These are phyloP conservation scores for Oplegnathus fasciatus DNA, from an alignment of 2,113 vertebrate species.

Conservation along the genomic window DNA sequence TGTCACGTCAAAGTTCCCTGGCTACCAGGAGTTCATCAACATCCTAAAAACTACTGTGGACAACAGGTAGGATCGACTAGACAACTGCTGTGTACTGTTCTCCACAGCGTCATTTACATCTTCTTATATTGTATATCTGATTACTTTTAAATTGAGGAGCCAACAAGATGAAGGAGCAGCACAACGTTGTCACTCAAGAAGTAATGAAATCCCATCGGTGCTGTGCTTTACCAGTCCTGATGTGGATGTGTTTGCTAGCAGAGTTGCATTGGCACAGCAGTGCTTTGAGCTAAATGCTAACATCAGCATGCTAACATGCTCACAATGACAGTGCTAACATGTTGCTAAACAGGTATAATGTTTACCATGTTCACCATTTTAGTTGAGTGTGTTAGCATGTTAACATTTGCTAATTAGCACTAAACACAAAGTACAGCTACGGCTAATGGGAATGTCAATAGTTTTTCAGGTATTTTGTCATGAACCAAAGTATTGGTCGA, in stretches of 20 bases:
- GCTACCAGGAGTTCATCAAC: slow-evolving; percentile 96
- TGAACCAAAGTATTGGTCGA: background rate
- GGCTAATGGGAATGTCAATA: background rate
- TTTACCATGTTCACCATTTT: no score
- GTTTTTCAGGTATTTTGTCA: background rate
- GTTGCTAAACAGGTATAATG: no score
- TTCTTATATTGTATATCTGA: background rate
- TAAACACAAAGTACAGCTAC: no score
- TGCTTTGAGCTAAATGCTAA: no score
- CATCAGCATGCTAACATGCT: no score
- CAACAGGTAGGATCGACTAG: slow-evolving; percentile 83
- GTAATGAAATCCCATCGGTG: background rate
- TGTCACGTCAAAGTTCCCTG: slow-evolving; percentile 97
- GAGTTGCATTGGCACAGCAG: background rate
- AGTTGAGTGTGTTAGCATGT: no score
- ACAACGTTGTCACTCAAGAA: background rate
- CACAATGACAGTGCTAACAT: no score
- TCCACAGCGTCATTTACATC: background rate
- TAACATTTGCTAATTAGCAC: no score
- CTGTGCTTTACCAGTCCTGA: background rate
- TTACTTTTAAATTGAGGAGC: background rate
- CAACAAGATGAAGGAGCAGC: background rate
- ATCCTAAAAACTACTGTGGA: slow-evolving; percentile 96
- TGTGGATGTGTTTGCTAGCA: background rate
- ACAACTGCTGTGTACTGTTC: no score